These are phyloP conservation scores for Brachyalestes nurse DNA, from an alignment of 2,797 vertebrate genomes.

Conservation along the genomic window DNA sequence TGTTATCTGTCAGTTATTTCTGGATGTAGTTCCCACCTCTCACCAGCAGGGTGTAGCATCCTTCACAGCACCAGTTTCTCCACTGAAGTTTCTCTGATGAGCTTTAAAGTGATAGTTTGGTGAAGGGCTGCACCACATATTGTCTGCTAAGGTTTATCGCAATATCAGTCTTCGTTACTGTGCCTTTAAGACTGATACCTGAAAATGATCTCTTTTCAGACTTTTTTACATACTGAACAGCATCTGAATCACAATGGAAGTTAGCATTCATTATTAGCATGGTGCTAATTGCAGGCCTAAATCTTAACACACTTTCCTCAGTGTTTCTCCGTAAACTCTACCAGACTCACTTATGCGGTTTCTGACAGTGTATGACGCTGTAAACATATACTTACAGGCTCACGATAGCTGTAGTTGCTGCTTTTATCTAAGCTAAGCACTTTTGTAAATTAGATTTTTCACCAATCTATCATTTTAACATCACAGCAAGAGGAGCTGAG, in stretches of 20 bases:
- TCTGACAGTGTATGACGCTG: background rate
- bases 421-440: background rate
- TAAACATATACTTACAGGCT: background rate
- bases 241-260: background rate
- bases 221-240: no score
- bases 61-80: constrained; percentile 33
- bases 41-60: constrained; percentile 17
- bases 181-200: no score
- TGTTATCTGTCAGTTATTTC: background rate
- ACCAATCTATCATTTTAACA: background rate
- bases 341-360: background rate
- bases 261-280: background rate
- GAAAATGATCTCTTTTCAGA: no score
- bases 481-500: background rate
- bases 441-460: background rate
- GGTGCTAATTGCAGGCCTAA: background rate
- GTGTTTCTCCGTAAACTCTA: background rate
- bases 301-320: background rate
- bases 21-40: background rate
- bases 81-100: background rate
- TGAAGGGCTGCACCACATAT: background rate
- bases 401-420: background rate
- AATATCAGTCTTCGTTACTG: no score
- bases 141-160: no score
- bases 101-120: background rate